Base-by-base conservation (phyloP, 2,888 invertebrate genomes). In the Eupithecia exiguata region DNA sequence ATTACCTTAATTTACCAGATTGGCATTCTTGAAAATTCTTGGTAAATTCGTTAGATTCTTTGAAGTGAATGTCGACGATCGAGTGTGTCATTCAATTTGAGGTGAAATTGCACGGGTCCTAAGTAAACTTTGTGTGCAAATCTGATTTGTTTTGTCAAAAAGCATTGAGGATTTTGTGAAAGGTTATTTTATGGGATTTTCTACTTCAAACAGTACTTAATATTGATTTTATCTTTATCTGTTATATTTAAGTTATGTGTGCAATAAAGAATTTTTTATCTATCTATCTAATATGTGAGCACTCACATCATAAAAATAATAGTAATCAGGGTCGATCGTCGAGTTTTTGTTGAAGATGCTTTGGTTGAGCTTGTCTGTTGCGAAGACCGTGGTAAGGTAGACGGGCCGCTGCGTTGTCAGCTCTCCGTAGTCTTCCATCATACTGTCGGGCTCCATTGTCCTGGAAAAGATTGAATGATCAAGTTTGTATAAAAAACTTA, bases 221-320 rank as follows among this genome's bases (percentile, higher is more conserved):
- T n/a, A n/a, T n/a, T n/a, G n/a, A n/a, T n/a, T n/a, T n/a, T n/a
- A n/a, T n/a, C n/a, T n/a, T n/a, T n/a, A n/a, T n/a, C n/a, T n/a
- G n/a, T n/a, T n/a, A n/a, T n/a, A n/a, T n/a, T n/a, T n/a, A n/a
- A n/a, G n/a, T n/a, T n/a, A n/a, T n/a, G n/a, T n/a, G n/a, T n/a
- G n/a, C n/a, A n/a, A n/a, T n/a, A n/a, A n/a, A n/a, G n/a, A n/a
- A n/a, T n/a, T n/a, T n/a, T n/a, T n/a, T n/a, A n/a, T n/a, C n/a
- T n/a, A n/a, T n/a, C n/a, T n/a, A n/a, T n/a, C n/a, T n/a, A n/a
- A n/a, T n/a, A 46, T 18, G 2, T 18, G 6, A 18, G 18, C 18
- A 90, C 92, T 90, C 79, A 92, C 92, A 70, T 91, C 91, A 82
- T 93, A 92, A 81, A 93, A 90, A 77, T 90, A 91, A 77, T 91